Base-by-base conservation (phyloP, 2,888 invertebrate genomes). In the Heterodera filipjevi region DNA sequence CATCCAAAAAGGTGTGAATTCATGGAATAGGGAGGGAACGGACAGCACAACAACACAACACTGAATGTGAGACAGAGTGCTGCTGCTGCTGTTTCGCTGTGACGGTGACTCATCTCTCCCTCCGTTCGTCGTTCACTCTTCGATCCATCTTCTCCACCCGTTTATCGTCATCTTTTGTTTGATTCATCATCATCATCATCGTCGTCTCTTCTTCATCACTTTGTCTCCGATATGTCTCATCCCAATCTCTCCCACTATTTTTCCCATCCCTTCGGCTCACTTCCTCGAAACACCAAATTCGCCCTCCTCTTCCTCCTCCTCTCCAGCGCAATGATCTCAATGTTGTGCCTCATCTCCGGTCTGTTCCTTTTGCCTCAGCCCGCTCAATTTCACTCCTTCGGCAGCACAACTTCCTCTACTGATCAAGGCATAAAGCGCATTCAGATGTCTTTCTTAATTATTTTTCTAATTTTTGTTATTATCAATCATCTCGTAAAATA, bases 401-500 rank as follows among this genome's bases (percentile, higher is more conserved):
- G 16, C 49, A 49, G 49, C 49, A 49, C 49, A 49, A 8, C 27
- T 10, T 19, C 53, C 19, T 16, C 53, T 19, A 6, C 27, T 27
- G 59, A 2, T 0, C 59, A 27, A 59, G 59, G 59, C 27, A 10
- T 59, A 3, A 2, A 39, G 6, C 12, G 39, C 39, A 39, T 39
- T 59, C 2, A n/a, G 6, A 12, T 49, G 6, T 59, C n/a, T 1
- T 59, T n/a, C n/a, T n/a, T 27, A 49, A 3, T 46, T 49, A 35
- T 73, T 64, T 39, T 73, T 46, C 39, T 46, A 49, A 10, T 30
- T 73, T n/a, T 73, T 22, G 22, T 73, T 73, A 33, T 30, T 35
- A 39, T 33, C 53, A 32, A 53, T 35, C 16, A 46, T 33, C 14
- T 32, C 5, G 12, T 19, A n/a, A n/a, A n/a, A 30, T n/a, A 16